Conservation (phyloP, 2,113 vertebrate species). For the Grallaria varia region DNA sequence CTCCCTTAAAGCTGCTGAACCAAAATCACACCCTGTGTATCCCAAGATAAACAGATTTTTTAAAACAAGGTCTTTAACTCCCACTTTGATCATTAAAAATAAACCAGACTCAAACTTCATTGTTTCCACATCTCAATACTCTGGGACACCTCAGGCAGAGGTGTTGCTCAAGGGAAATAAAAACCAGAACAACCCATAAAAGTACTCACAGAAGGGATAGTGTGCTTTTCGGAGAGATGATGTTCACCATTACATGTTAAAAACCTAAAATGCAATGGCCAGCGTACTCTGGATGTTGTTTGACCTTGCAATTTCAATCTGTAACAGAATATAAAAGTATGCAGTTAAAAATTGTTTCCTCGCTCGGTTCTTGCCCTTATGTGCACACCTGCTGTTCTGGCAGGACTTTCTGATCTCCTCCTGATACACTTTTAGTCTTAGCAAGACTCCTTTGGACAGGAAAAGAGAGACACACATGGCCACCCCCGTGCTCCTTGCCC, state of each 20-base stretch:
- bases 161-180: neutral
- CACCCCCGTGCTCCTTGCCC: neutral
- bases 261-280: neutral
- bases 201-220: neutral
- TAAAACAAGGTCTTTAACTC: neutral
- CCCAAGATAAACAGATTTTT: accelerated
- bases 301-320: conserved; percentile 25
- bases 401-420: neutral
- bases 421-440: neutral
- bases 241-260: neutral
- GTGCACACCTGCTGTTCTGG: neutral
- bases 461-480: accelerated
- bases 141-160: accelerated
- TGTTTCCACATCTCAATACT: neutral
- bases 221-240: neutral
- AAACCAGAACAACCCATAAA: neutral
- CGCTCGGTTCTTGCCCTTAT: neutral
- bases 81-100: neutral
- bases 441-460: neutral
- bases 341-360: neutral
- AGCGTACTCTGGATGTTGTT: neutral
- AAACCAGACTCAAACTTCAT: neutral
- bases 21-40: accelerated
- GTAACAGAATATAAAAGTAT: neutral
- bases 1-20: neutral